Conservation (phyloP, 2,113 vertebrate species). For the Oxyruncus cristatus region DNA sequence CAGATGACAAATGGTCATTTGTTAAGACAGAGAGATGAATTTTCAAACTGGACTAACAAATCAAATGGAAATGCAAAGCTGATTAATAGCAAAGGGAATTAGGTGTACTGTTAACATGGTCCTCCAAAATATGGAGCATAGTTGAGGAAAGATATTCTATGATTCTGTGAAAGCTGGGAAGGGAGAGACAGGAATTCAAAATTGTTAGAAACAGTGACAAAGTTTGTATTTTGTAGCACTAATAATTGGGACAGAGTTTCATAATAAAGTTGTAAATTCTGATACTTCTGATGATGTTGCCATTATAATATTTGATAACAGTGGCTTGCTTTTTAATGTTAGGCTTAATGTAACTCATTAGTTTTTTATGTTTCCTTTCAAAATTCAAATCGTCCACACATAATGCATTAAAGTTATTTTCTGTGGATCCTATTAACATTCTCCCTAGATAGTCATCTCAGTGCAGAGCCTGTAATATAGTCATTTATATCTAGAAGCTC, state of each 20-base stretch:
- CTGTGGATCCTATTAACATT: not conserved
- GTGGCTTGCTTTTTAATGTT: conserved; percentile 1
- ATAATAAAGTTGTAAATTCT: not conserved
- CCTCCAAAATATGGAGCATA: not conserved
- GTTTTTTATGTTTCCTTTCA: not conserved
- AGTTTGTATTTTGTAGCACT: not conserved
- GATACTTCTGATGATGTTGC: not conserved
- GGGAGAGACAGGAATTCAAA: not conserved
- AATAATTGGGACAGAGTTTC: not conserved
- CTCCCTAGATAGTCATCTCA: not conserved
- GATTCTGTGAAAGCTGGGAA: not conserved
- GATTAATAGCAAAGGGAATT: not conserved
- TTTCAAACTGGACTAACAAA: not conserved
- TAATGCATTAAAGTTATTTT: not conserved
- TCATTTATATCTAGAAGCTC: not conserved
- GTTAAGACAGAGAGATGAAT: not conserved
- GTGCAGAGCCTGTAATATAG: not conserved
- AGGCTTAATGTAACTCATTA: not conserved
- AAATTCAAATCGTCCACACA: conserved; percentile 1
- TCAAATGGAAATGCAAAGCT: not conserved
- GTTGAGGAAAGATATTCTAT: not conserved
- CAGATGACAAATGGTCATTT: not conserved
- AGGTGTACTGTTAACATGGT: not conserved
- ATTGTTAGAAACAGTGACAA: not conserved
- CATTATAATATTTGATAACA: not conserved